Evolutionary conservation across 2,888 invertebrate genomes (phyloP).

Genomic region (Drosophila pegasa): DNA sequence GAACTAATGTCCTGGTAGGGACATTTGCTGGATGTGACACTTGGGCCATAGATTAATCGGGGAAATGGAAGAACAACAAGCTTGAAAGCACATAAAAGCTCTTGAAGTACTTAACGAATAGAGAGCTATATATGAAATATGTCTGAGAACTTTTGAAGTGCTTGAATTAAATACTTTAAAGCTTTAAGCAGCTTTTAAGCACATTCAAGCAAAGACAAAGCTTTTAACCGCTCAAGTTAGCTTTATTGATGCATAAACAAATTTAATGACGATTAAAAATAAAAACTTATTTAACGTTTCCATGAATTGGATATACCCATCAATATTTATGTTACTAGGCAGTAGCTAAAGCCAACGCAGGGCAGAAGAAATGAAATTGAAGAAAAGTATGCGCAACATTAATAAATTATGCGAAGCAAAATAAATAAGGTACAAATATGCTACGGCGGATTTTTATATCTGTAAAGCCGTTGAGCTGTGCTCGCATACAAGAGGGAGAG

Average conservation of each 20-base stretch:
- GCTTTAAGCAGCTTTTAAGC: neutral
- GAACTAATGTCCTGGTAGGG: constrained; percentile 8
- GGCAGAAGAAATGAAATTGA: constrained; percentile 7
- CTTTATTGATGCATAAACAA: neutral
- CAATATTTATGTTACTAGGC: neutral
- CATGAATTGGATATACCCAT: constrained; percentile 6
- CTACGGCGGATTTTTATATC: constrained; percentile 46
- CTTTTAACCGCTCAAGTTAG: neutral
- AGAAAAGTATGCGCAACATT: constrained; percentile 45
- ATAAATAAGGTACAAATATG: constrained; percentile 77
- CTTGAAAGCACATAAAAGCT: constrained; percentile 9
- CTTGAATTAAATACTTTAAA: no score
- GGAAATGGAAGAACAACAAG: neutral
- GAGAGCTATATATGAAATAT: neutral
- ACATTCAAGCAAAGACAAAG: neutral
- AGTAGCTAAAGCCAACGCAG: constrained; percentile 1
- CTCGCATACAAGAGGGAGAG: constrained; percentile 6
- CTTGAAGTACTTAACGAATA: neutral
- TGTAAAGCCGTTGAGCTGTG: constrained; percentile 53
- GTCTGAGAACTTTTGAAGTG: neutral
- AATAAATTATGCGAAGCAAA: constrained; percentile 70
- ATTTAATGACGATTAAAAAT: neutral
- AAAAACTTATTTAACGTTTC: neutral
- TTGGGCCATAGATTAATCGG: constrained; percentile 7
- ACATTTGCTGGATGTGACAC: neutral